Base-by-base conservation (phyloP, 2,888 invertebrate species). In the Ecdyonurus torrentis region DNA sequence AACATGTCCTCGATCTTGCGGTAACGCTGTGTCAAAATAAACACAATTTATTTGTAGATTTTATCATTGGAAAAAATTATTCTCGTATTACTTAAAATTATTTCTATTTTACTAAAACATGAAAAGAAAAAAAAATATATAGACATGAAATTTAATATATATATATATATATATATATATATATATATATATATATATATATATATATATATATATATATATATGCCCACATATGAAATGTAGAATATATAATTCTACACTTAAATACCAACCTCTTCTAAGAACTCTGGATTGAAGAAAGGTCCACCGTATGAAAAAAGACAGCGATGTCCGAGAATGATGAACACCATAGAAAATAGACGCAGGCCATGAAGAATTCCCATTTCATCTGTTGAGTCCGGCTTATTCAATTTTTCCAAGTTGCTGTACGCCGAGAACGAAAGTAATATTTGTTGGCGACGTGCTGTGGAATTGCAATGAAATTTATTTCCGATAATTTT, bases 1-100 rank as follows among this genome's bases (percentile, higher is more conserved):
- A 68, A 23, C 65, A 68, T 67, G 58, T 66, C 67, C 59, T 64
- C 64, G 25, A 68, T 64, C 55, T 67, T 66, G 37, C 67, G 60
- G 60, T 66, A 65, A 19, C 65, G 53, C 65, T 65, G 59, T 2
- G n/a, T n/a, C n/a, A n/a, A n/a, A n/a, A n/a, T n/a, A n/a, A n/a
- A n/a, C n/a, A n/a, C n/a, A n/a, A n/a, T n/a, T n/a, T n/a, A n/a
- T n/a, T n/a, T n/a, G n/a, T n/a, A n/a, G n/a, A n/a, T n/a, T n/a
- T n/a, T n/a, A n/a, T n/a, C n/a, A n/a, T n/a, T n/a, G n/a, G n/a
- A n/a, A n/a, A n/a, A n/a, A n/a, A n/a, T n/a, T n/a, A n/a, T n/a
- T n/a, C n/a, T n/a, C n/a, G n/a, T n/a, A n/a, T n/a, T n/a, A n/a
- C n/a, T n/a, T n/a, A n/a, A n/a, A n/a, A n/a, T n/a, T n/a, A n/a